Evolutionary conservation across 2,888 invertebrate species (phyloP).

Genomic region (Chrysomela aeneicollis): DNA sequence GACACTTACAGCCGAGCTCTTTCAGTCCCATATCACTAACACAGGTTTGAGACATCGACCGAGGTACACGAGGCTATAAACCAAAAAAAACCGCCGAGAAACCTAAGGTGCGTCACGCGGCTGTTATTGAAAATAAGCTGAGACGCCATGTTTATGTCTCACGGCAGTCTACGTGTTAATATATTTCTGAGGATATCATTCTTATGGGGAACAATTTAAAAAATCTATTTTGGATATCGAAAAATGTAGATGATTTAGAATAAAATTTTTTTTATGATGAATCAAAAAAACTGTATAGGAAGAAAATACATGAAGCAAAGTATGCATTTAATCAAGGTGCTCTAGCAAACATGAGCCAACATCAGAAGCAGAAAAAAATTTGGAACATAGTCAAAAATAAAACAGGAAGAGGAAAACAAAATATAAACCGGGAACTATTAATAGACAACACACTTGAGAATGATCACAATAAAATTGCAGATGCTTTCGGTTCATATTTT

Average conservation of each 20-base stretch:
- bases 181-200: conserved; percentile 12
- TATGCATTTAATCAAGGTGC: conserved; percentile 18
- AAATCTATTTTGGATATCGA: conserved; percentile 15
- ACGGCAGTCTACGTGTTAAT: no score
- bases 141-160: no score
- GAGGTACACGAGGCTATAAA: no score
- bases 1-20: no score
- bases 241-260: conserved; percentile 5
- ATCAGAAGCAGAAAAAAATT: not conserved
- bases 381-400: conserved; percentile 12
- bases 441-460: conserved; percentile 11
- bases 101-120: no score
- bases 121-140: no score
- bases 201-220: conserved; percentile 9
- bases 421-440: conserved; percentile 11
- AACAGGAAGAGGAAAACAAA: conserved; percentile 12
- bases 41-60: no score
- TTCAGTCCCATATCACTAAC: no score
- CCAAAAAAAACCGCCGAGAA: no score
- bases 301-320: conserved; percentile 15
- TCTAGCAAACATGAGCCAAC: conserved; percentile 15
- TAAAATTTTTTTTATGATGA: conserved; percentile 10
- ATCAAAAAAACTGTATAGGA: not conserved
- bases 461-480: conserved; percentile 9
- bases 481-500: conserved; percentile 11